Evolutionary conservation across 2,113 vertebrate species (phyloP), one percentile per base, ranked within the genome.

Genomic region (Heterotilapia buettikoferi): DNA sequence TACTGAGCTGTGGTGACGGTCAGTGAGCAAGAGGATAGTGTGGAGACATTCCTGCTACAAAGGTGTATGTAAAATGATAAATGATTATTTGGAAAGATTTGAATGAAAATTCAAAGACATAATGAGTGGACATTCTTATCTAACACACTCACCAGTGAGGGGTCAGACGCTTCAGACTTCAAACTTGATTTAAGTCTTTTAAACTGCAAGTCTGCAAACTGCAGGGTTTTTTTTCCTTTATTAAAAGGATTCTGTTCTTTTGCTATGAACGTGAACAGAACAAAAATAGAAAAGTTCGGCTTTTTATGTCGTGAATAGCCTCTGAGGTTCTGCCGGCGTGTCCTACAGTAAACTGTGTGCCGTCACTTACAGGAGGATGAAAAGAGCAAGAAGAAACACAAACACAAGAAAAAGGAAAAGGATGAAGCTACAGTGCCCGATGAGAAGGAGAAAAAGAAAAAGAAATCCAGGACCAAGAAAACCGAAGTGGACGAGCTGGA

Each of bases 401-500:
- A 97, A 90, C 97, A 97, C 89, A 98, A 97, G 96, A 99, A 97
- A 79, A 98, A 97, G 91, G 96, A 97, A 82, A 98, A 96, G 71
- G 98, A 97, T 0, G 97, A 98, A n/a, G 92, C 78, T 3, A 82
- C 47, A 6, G 81, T 84, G 1, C 92, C 16, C 19, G 97, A 93
- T 6, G 96, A 97, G 5, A 97, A 97, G 80, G 97, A 97, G 29
- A 97, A 96, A 85, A 97, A 96, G 91, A 97, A 97, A 83, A 97
- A 97, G 84, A 96, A 97, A 33, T 93, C 96, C 2, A 93, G 95
- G 88, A 92, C 90, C 84, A 98, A 96, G 94, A 98, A 97, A 89
- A 93, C 93, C 1, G 97, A 97, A 0, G 94, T 97, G 36, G 98
- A 97, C 6, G 98, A 98, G 94, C 94, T 99, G 92, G 98, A 99